Conservation (phyloP, 2,888 invertebrate genomes). For the Aricia artaxerxes region DNA sequence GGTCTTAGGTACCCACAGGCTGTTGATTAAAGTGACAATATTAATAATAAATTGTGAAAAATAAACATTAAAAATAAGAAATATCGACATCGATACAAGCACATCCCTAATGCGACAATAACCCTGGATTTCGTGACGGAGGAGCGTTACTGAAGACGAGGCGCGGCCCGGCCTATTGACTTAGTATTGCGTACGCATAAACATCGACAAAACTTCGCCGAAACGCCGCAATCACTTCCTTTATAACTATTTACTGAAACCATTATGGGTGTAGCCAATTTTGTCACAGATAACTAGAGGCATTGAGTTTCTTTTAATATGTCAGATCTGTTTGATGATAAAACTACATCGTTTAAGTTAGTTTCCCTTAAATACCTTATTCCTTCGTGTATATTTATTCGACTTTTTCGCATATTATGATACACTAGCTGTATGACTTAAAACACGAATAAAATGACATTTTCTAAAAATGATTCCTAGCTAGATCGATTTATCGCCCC, state of each 20-base stretch:
- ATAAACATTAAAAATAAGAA: background rate
- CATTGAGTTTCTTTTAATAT: background rate
- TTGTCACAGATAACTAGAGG: background rate
- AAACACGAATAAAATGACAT: too few species aligned
- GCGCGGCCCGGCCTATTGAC: constrained; percentile 75
- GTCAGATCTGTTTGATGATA: background rate
- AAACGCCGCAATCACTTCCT: constrained; percentile 21
- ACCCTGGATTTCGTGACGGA: constrained; percentile 73
- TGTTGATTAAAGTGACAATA: background rate
- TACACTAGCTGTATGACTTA: too few species aligned
- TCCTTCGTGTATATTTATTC: too few species aligned
- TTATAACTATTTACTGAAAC: constrained; percentile 12
- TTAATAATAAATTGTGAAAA: background rate
- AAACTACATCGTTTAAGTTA: background rate
- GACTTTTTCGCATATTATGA: too few species aligned
- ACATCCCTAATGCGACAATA: constrained; percentile 50
- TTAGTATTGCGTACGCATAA: constrained; percentile 64
- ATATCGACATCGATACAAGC: background rate
- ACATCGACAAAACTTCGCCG: constrained; percentile 53
- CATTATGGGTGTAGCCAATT: background rate
- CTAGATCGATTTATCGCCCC: too few species aligned
- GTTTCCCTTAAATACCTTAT: background rate
- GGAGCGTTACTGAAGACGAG: constrained; percentile 72
- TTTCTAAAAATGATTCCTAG: too few species aligned
- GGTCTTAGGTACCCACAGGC: too few species aligned